Percentiles rank a stretch among this genome's conserved stretches.
Conservation (phyloP, 2,888 invertebrate genomes). For the Dugesia japonica region DNA sequence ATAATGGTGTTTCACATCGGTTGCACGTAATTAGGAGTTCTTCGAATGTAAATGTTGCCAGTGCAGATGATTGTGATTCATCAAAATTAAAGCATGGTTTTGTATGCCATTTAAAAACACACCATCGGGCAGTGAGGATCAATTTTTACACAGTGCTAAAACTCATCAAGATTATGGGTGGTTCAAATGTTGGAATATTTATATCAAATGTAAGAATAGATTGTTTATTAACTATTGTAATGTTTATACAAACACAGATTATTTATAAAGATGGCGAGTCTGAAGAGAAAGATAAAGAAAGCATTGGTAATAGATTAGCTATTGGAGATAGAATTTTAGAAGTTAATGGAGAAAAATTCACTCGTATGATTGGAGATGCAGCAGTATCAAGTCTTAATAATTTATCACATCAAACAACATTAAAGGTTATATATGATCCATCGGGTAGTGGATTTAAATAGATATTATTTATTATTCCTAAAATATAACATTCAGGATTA, state of each 20-base stretch:
- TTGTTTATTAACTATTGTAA: not conserved
- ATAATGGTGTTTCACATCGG: not conserved
- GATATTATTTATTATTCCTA: no score
- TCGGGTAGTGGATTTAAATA: no score
- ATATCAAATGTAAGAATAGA: not conserved
- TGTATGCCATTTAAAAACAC: not conserved
- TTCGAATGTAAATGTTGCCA: not conserved
- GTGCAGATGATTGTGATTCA: not conserved
- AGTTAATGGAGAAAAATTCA: not conserved
- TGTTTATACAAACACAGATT: not conserved
- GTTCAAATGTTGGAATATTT: conserved; percentile 6
- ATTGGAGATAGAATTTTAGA: not conserved
- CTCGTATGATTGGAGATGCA: not conserved
- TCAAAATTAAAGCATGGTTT: not conserved
- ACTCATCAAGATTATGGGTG: not conserved
- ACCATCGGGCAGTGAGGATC: not conserved
- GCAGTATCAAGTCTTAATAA: not conserved
- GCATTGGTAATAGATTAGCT: conserved; percentile 2
- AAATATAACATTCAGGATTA: not conserved
- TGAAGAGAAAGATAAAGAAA: not conserved
- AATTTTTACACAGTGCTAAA: not conserved
- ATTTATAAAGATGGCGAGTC: not conserved
- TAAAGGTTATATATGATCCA: not conserved
- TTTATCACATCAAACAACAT: not conserved
- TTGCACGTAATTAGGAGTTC: not conserved